These are phyloP conservation scores for Pachyrhynchus sulphureomaculatus DNA, from an alignment of 1,140 invertebrate genomes.

Conservation along the genomic window DNA sequence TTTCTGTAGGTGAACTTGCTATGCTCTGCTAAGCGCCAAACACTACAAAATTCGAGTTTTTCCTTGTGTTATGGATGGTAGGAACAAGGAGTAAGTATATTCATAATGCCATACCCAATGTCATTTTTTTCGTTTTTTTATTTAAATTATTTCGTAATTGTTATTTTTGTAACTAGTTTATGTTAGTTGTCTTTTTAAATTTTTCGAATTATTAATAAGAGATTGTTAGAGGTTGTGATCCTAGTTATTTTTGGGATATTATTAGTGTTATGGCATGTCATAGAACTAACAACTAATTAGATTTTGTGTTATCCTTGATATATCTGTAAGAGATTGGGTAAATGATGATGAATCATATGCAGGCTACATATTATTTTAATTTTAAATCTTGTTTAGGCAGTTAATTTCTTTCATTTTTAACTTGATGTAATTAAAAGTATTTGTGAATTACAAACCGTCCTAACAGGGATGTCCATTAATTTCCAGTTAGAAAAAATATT, in stretches of 20 bases:
- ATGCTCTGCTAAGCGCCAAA: constrained; percentile 15
- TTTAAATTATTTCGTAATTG: neutral
- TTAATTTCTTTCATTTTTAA: no score
- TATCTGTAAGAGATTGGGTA: neutral
- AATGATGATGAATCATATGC: neutral
- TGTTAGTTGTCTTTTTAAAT: neutral
- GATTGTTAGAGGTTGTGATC: constrained; percentile 6
- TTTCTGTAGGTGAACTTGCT: constrained; percentile 15
- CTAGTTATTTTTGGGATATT: constrained; percentile 10
- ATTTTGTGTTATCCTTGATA: neutral
- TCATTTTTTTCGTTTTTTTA: neutral
- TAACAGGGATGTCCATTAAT: no score
- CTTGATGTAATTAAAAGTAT: no score
- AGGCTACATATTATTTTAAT: neutral
- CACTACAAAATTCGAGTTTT: neutral
- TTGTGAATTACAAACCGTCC: no score
- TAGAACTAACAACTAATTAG: neutral
- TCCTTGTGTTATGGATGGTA: constrained; percentile 26
- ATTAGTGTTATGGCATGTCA: neutral
- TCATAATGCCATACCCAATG: neutral
- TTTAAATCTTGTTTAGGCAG: no score
- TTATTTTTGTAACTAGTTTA: constrained; percentile 5
- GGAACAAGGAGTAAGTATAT: constrained; percentile 30
- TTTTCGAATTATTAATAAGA: neutral
- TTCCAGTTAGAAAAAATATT: no score